phyloP scores from a whole-genome alignment of 2,888 invertebrate genomes.

The Doris montereyensis region DNA sequence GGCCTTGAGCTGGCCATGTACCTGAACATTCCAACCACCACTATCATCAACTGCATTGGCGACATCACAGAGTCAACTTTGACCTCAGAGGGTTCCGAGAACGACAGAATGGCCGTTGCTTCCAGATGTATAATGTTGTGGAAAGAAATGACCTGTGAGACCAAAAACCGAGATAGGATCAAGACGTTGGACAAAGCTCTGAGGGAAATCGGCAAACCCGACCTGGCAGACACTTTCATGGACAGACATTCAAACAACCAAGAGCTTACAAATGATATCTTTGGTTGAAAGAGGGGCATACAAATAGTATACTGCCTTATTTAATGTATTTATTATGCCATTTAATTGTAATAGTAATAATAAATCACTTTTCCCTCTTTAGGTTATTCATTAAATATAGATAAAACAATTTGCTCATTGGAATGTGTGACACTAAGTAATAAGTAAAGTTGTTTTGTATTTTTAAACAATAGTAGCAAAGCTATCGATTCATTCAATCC shows the following conservation, averaged over 20 bases:
- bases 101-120: conserved; percentile 40
- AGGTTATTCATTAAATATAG: no score
- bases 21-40: conserved; percentile 59
- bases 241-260: conserved; percentile 55
- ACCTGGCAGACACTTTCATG: conserved; percentile 55
- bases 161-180: conserved; percentile 59
- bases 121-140: conserved; percentile 55
- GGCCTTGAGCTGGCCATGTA: conserved; percentile 57
- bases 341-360: no score
- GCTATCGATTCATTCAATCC: no score
- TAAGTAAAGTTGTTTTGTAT: no score
- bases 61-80: conserved; percentile 46
- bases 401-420: no score
- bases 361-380: no score
- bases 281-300: no score
- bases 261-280: conserved; percentile 57
- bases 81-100: conserved; percentile 34
- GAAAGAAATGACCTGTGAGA: conserved; percentile 51
- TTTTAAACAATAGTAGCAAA: no score
- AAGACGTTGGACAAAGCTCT: conserved; percentile 58
- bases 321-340: no score
- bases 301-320: no score
- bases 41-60: conserved; percentile 55
- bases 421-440: no score
- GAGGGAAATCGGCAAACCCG: conserved; percentile 59